Percentiles rank a stretch among this genome's conserved stretches.
These are phyloP conservation scores for Mohoua ochrocephala DNA, from an alignment of 2,113 vertebrate species.

Conservation along the genomic window DNA sequence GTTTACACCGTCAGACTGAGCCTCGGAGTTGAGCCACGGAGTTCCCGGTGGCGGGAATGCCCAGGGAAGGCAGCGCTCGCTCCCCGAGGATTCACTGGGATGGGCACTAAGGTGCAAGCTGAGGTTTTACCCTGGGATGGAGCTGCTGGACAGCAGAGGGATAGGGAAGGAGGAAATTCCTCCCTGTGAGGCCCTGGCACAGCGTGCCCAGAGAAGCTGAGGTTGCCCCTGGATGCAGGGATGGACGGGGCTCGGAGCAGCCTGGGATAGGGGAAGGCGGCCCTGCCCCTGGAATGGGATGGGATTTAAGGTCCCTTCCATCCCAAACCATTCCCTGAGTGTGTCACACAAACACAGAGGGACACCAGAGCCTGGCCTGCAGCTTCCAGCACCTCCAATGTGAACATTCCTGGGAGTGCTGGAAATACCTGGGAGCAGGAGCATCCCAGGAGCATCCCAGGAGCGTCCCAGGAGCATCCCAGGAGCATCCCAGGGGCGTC, in stretches of 20 bases:
- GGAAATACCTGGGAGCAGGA: neutral
- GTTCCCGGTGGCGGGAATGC: neutral
- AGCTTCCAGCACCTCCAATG: neutral
- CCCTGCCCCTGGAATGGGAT: neutral
- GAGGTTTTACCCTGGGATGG: neutral
- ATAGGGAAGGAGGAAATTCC: neutral
- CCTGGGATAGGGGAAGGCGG: neutral
- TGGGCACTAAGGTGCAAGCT: neutral
- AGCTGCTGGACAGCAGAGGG: neutral
- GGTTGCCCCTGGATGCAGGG: neutral
- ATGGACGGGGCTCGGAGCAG: neutral
- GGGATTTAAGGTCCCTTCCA: neutral
- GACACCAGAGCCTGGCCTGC: neutral
- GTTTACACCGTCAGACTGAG: neutral
- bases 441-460: rapidly evolving
- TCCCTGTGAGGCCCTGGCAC: neutral
- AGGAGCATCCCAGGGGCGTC: neutral
- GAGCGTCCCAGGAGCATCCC: neutral
- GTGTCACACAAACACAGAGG: neutral
- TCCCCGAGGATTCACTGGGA: neutral
- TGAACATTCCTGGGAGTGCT: neutral
- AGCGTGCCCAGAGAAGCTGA: neutral
- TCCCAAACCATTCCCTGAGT: too few species aligned
- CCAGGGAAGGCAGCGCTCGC: neutral
- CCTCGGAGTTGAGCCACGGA: neutral